A percentile compares a stretch with the other conserved stretches of the same genome.
phyloP scores from a whole-genome alignment of 2,797 vertebrate genomes.

The Sebastes nivosus region DNA sequence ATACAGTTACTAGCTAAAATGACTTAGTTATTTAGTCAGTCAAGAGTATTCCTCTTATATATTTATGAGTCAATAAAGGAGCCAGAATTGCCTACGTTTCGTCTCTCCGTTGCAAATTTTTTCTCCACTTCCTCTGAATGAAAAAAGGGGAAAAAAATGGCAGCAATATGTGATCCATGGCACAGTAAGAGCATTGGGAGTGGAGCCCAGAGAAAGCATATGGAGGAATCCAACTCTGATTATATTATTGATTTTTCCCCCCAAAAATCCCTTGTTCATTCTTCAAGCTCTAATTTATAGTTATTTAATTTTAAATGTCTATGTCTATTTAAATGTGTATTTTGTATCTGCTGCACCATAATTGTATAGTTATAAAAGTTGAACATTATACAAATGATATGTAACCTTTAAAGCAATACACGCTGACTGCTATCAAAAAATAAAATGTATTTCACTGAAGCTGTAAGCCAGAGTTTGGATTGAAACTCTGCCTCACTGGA shows the following conservation, averaged over 20 bases:
- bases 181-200: background rate
- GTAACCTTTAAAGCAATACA: background rate
- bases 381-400: background rate
- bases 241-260: background rate
- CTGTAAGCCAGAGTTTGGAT: background rate
- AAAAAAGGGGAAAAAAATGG: background rate
- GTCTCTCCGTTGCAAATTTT: background rate
- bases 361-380: background rate
- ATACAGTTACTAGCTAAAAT: background rate
- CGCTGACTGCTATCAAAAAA: background rate
- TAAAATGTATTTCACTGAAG: background rate
- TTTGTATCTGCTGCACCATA: background rate
- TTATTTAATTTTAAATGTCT: background rate
- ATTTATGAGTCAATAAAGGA: background rate
- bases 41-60: background rate
- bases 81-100: background rate
- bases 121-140: background rate
- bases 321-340: no score
- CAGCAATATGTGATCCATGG: background rate
- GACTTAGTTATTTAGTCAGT: background rate
- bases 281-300: background rate
- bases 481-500: background rate
- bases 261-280: background rate
- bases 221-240: background rate
- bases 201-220: background rate